phyloP scores from a whole-genome alignment of 2,113 vertebrate genomes.

The Paramormyrops kingsleyae region DNA sequence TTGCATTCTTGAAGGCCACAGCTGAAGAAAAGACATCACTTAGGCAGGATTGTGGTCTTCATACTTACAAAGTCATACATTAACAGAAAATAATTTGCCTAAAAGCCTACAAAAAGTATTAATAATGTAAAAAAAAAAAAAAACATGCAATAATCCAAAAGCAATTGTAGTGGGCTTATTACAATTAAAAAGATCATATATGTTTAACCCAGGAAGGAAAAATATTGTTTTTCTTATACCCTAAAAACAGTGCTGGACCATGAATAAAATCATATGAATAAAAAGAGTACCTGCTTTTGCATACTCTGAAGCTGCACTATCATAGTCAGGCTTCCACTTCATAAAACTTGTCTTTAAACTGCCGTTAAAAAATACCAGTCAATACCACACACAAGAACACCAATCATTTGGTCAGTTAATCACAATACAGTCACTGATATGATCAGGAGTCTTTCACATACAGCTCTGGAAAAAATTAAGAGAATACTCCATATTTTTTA shows the following conservation, averaged over 20 bases:
- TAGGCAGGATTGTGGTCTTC: neutral
- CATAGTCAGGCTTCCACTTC: constrained; percentile 87
- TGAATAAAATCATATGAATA: neutral
- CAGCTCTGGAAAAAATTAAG: neutral
- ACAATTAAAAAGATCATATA: neutral
- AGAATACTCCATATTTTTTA: too few relatives aligned
- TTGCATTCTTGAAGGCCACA: constrained; percentile 85
- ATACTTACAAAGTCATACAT: neutral
- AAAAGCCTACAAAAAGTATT: neutral
- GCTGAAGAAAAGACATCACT: constrained; percentile 55
- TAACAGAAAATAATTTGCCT: neutral
- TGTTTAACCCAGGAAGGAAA: neutral
- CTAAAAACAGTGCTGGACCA: neutral
- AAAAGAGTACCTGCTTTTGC: constrained; percentile 71
- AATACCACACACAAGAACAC: neutral
- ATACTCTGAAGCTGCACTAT: constrained; percentile 80
- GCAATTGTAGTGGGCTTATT: neutral
- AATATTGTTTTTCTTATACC: neutral
- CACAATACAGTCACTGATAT: neutral
- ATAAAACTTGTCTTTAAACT: constrained; percentile 82
- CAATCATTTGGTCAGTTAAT: neutral
- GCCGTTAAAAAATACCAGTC: constrained; percentile 28
- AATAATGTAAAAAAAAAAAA: neutral
- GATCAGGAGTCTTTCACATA: neutral
- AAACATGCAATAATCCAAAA: neutral